Evolutionary conservation across 2,888 invertebrate species (phyloP).

Genomic region (Helleia helle): DNA sequence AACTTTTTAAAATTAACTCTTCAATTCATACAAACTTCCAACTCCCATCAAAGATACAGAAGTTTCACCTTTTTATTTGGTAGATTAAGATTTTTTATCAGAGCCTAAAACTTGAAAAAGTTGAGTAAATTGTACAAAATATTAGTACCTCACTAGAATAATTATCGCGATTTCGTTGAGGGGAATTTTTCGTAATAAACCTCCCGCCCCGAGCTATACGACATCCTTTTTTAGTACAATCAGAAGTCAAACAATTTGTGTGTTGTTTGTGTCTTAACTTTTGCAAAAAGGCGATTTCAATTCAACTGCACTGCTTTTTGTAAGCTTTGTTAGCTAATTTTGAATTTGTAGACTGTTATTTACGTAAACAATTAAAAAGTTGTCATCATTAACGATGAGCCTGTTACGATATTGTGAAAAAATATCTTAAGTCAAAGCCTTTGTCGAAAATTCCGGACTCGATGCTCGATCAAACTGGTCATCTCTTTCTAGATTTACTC

Average conservation of each 20-base stretch:
- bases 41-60: conserved; percentile 25
- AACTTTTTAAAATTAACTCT: no score
- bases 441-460: no score
- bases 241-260: conserved; percentile 7
- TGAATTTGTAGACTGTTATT: no score
- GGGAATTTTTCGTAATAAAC: conserved; percentile 2
- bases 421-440: no score
- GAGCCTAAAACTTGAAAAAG: conserved; percentile 6
- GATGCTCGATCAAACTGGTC: no score
- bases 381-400: no score
- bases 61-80: conserved; percentile 40
- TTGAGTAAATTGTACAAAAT: conserved; percentile 8
- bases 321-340: no score
- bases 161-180: background rate
- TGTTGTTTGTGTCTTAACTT: background rate
- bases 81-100: conserved; percentile 47
- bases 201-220: background rate
- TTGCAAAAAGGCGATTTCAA: background rate
- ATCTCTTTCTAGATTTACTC: no score
- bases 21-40: conserved; percentile 27
- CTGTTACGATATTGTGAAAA: no score
- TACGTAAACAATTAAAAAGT: no score
- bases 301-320: background rate
- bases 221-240: background rate
- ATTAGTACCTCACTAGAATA: conserved; percentile 5